Percentiles rank a stretch among this genome's conserved stretches.
These are phyloP conservation scores for Mesocentrotus franciscanus DNA, from an alignment of 53 echinoderm and acorn worm genomes.

Conservation along the genomic window DNA sequence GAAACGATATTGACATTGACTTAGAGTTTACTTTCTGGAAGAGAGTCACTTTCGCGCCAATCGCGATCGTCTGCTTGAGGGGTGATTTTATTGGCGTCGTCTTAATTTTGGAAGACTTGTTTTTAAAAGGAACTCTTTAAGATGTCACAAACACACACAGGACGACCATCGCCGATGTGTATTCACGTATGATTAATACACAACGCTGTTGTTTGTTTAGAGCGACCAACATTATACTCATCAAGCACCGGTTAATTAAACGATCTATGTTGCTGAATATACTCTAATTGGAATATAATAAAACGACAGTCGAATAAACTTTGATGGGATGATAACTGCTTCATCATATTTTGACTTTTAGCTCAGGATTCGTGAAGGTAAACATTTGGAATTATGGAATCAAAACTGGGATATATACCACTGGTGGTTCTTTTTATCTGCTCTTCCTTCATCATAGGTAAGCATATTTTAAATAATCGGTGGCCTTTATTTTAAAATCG, in stretches of 20 bases:
- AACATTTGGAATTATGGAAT: slow-evolving; percentile 36
- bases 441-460: slow-evolving; percentile 13
- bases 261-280: neutral
- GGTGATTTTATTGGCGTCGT: neutral
- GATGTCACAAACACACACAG: neutral
- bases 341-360: neutral
- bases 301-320: neutral
- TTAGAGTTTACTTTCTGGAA: slow-evolving; percentile 6
- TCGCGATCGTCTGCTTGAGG: neutral
- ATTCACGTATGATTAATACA: slow-evolving; percentile 14
- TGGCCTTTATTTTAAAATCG: neutral
- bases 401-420: slow-evolving; percentile 36
- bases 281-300: neutral
- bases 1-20: slow-evolving; percentile 1
- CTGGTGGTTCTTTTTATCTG: neutral
- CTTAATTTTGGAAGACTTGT: neutral
- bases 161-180: neutral
- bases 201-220: neutral
- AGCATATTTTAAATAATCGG: neutral
- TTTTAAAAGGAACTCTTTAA: neutral
- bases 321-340: neutral
- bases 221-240: neutral
- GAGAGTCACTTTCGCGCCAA: neutral
- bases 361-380: neutral
- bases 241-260: neutral